A percentile compares a stretch with the other conserved stretches of the same genome.
Evolutionary conservation across 2,888 invertebrate species (phyloP).

Genomic region (Oscheius onirici): DNA sequence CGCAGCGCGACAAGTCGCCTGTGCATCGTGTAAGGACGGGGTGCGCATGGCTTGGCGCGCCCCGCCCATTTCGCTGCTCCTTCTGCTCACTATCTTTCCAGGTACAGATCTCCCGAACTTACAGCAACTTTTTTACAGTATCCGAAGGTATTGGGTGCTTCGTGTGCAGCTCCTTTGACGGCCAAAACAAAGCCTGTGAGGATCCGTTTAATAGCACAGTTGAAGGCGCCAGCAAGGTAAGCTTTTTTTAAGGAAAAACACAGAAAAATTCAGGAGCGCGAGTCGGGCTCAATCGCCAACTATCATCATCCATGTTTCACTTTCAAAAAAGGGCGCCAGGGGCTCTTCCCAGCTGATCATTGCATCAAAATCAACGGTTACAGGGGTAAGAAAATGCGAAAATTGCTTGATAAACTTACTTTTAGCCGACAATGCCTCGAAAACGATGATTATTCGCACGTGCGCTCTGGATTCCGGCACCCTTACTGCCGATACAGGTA

Average conservation of each 20-base stretch:
- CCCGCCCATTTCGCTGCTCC: slow-evolving; percentile 29
- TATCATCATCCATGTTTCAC: slow-evolving; percentile 92
- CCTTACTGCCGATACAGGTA: slow-evolving; percentile 86
- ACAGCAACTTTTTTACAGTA: slow-evolving; percentile 28
- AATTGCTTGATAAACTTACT: too few species aligned
- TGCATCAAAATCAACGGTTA: slow-evolving; percentile 93
- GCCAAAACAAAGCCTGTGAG: slow-evolving; percentile 85
- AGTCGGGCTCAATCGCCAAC: slow-evolving; percentile 57
- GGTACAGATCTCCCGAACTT: neutral
- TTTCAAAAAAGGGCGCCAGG: slow-evolving; percentile 88
- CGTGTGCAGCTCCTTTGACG: slow-evolving; percentile 92
- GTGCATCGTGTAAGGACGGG: slow-evolving; percentile 32
- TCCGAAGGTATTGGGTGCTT: slow-evolving; percentile 86
- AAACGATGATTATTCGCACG: slow-evolving; percentile 83
- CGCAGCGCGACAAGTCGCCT: slow-evolving; percentile 6
- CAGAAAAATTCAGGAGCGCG: slow-evolving; percentile 37
- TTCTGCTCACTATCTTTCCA: slow-evolving; percentile 26
- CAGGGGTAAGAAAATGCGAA: too few species aligned
- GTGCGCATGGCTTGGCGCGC: slow-evolving; percentile 36
- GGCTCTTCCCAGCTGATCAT: slow-evolving; percentile 93
- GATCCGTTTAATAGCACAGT: slow-evolving; percentile 79
- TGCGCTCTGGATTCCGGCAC: slow-evolving; percentile 96
- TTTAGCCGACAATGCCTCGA: slow-evolving; percentile 62
- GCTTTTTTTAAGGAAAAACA: neutral
- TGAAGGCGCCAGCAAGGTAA: slow-evolving; percentile 39